A percentile compares a stretch with the other conserved stretches of the same genome.
Evolutionary conservation across 2,888 invertebrate genomes (phyloP).

Genomic region (Xylophagus ater): DNA sequence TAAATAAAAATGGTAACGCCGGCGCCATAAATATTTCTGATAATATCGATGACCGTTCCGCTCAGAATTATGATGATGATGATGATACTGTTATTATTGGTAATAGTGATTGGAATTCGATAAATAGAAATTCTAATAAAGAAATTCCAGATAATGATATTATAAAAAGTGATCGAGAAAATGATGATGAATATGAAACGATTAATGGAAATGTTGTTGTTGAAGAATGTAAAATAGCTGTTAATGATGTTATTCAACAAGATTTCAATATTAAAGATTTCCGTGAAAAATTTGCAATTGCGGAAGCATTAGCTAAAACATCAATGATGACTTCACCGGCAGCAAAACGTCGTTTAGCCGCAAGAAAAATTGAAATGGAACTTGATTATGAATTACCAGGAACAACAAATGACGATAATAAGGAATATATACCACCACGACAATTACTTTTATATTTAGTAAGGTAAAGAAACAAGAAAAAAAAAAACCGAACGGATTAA

Average conservation of each 20-base stretch:
- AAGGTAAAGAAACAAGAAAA: conserved; percentile 48
- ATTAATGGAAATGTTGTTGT: too few species aligned
- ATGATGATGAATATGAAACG: conserved; percentile 14
- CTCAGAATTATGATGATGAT: conserved; percentile 17
- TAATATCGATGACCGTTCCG: conserved; percentile 10
- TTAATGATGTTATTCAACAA: background rate
- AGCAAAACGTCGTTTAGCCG: conserved; percentile 44
- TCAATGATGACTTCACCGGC: conserved; percentile 47
- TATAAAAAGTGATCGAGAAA: conserved; percentile 13
- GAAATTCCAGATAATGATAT: conserved; percentile 16
- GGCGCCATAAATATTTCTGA: conserved; percentile 9
- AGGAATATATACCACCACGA: conserved; percentile 48
- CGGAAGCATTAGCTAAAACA: conserved; percentile 47
- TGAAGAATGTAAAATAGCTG: conserved; percentile 22
- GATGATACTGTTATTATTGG: conserved; percentile 7
- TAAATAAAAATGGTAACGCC: too few species aligned
- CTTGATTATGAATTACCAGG: conserved; percentile 26
- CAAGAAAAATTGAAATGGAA: conserved; percentile 45
- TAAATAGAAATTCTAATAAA: too few species aligned
- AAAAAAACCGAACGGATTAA: too few species aligned
- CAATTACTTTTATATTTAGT: conserved; percentile 52
- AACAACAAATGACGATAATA: conserved; percentile 20
- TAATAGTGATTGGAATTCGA: conserved; percentile 10
- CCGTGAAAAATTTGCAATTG: conserved; percentile 43
- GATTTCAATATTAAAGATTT: conserved; percentile 29